phyloP scores from a whole-genome alignment of 1,140 invertebrate genomes.

The Ditylenchus dipsaci region DNA sequence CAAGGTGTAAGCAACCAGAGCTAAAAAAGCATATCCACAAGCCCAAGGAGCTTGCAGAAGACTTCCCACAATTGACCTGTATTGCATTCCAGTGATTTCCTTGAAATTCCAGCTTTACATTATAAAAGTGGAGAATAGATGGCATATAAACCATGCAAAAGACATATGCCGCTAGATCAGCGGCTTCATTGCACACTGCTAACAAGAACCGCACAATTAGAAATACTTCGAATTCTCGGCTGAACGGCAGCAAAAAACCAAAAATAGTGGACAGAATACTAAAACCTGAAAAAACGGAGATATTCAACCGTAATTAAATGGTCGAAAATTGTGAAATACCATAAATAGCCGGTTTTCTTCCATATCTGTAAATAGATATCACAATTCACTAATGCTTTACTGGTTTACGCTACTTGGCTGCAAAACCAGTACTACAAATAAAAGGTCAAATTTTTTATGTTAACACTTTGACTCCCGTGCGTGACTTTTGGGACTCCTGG shows the following conservation, averaged over 20 bases:
- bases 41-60: slow-evolving; percentile 57
- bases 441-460: no score
- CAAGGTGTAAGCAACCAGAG: slow-evolving; percentile 51
- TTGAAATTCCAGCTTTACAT: no score
- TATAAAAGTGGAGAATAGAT: no score
- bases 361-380: neutral
- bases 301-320: no score
- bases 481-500: no score
- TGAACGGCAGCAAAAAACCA: slow-evolving; percentile 54
- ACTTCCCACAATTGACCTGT: slow-evolving; percentile 51
- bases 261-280: slow-evolving; percentile 52
- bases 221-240: slow-evolving; percentile 53
- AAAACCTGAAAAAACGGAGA: slow-evolving; percentile 46
- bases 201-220: slow-evolving; percentile 52
- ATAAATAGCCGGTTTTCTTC: neutral
- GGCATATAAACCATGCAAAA: slow-evolving; percentile 46
- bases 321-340: slow-evolving; percentile 5
- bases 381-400: no score
- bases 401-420: no score
- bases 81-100: slow-evolving; percentile 24
- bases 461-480: no score
- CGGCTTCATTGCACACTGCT: slow-evolving; percentile 53
- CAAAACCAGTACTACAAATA: no score
- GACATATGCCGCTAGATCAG: slow-evolving; percentile 56
- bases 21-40: slow-evolving; percentile 54